A percentile compares a stretch with the other conserved stretches of the same genome.
Evolutionary conservation across 2,113 vertebrate species (phyloP).

Genomic region (Leiothrix lutea): DNA sequence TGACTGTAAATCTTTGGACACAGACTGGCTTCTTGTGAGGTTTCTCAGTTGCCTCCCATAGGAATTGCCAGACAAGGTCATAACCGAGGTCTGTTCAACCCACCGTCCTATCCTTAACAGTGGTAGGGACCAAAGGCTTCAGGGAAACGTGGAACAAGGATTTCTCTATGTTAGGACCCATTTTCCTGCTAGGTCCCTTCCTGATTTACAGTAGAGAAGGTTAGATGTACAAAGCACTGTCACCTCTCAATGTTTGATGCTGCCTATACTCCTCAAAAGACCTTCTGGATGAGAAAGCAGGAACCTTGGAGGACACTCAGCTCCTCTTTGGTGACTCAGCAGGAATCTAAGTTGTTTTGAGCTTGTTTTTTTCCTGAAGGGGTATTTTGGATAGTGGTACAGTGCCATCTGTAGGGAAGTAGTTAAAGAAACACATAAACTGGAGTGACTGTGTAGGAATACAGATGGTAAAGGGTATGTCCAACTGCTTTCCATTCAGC

Average conservation of each 20-base stretch:
- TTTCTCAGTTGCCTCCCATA: background rate
- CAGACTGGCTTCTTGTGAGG: background rate
- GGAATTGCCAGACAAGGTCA: background rate
- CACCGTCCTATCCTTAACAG: background rate
- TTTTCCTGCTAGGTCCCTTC: background rate
- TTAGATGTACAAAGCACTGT: background rate
- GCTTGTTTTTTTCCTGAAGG: background rate
- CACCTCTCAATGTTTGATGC: background rate
- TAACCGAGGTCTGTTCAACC: background rate
- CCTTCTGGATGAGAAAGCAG: background rate
- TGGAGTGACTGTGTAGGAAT: background rate
- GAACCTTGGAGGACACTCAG: background rate
- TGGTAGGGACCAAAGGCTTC: background rate
- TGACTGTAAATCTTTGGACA: background rate
- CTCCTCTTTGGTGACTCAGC: background rate
- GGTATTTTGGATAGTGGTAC: slow-evolving; percentile 29
- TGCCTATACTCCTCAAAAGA: background rate
- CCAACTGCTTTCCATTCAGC: background rate
- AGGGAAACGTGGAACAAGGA: background rate
- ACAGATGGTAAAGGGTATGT: background rate
- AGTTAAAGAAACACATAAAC: slow-evolving; percentile 13
- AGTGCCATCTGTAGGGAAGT: slow-evolving; percentile 67
- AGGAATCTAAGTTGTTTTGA: background rate
- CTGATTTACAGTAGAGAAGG: background rate
- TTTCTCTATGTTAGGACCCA: background rate